These are phyloP conservation scores for Calyptomena viridis DNA, from an alignment of 2,113 vertebrate genomes.

Conservation along the genomic window DNA sequence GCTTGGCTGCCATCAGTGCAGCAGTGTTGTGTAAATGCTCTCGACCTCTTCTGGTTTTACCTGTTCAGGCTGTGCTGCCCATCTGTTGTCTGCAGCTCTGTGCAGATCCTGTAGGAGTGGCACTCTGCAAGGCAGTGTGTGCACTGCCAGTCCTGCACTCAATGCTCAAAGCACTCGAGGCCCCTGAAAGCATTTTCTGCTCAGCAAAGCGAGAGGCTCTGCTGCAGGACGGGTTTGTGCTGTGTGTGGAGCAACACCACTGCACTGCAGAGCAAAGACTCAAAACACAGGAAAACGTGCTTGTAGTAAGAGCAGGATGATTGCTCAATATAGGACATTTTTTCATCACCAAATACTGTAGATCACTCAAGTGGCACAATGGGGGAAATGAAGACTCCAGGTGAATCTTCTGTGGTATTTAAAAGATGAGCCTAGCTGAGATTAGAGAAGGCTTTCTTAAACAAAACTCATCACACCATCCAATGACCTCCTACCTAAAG, in stretches of 20 bases:
- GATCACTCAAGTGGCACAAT: not conserved
- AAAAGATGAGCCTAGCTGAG: not conserved
- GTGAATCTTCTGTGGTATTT: not conserved
- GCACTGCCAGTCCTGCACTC: rapidly evolving
- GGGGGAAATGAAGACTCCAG: not conserved
- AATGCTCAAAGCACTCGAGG: not conserved
- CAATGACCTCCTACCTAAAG: not conserved
- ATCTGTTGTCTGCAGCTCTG: rapidly evolving
- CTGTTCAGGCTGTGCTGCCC: too few relatives aligned
- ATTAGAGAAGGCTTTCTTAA: not conserved
- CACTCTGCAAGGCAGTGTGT: rapidly evolving
- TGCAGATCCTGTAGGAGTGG: rapidly evolving
- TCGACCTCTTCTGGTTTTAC: rapidly evolving
- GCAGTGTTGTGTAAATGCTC: not conserved
- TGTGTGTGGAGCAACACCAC: rapidly evolving
- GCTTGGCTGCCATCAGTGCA: not conserved
- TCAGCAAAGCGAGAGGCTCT: not conserved
- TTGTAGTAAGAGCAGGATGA: not conserved
- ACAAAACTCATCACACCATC: not conserved
- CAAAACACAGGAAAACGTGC: rapidly evolving
- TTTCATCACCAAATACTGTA: too few relatives aligned
- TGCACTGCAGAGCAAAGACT: not conserved
- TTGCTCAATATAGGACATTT: not conserved
- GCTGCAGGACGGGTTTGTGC: rapidly evolving
- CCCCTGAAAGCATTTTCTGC: not conserved